phyloP scores from a whole-genome alignment of 2,797 vertebrate genomes.

The Scarus forsteni region DNA sequence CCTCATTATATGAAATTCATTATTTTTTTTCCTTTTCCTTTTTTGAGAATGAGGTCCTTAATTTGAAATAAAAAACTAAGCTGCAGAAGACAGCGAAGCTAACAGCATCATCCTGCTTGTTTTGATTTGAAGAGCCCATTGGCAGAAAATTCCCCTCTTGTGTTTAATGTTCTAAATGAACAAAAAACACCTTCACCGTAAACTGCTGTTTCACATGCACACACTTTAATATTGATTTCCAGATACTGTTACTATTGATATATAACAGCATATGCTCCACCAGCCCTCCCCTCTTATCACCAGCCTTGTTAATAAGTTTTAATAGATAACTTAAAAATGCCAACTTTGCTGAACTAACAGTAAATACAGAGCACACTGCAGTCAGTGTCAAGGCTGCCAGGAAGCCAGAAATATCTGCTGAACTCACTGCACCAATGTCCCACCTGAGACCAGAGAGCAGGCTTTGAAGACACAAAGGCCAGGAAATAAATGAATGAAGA shows the following conservation, averaged over 20 bases:
- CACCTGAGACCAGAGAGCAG: slow-evolving; percentile 38
- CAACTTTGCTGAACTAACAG: slow-evolving; percentile 54
- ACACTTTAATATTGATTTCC: slow-evolving; percentile 3
- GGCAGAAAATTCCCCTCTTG: too few species aligned
- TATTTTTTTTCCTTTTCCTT: too few species aligned
- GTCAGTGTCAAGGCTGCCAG: slow-evolving; percentile 48
- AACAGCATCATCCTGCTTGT: too few species aligned
- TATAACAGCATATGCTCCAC: background rate
- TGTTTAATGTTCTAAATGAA: slow-evolving; percentile 24
- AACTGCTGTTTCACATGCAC: background rate
- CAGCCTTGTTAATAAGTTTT: slow-evolving; percentile 44
- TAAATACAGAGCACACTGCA: slow-evolving; percentile 35
- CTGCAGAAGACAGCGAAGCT: too few species aligned
- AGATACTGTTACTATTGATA: background rate
- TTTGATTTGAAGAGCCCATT: too few species aligned
- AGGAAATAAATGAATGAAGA: background rate
- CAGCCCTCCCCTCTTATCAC: slow-evolving; percentile 23
- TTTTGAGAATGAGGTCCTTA: too few species aligned
- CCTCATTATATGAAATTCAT: too few species aligned
- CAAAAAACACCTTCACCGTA: background rate
- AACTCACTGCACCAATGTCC: slow-evolving; percentile 68
- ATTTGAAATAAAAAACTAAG: too few species aligned
- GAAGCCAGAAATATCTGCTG: slow-evolving; percentile 63
- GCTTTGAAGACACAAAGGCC: slow-evolving; percentile 33
- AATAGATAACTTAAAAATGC: slow-evolving; percentile 57